These are phyloP conservation scores for Criorhina ranunculi DNA, from an alignment of 2,888 invertebrate genomes.

Conservation along the genomic window DNA sequence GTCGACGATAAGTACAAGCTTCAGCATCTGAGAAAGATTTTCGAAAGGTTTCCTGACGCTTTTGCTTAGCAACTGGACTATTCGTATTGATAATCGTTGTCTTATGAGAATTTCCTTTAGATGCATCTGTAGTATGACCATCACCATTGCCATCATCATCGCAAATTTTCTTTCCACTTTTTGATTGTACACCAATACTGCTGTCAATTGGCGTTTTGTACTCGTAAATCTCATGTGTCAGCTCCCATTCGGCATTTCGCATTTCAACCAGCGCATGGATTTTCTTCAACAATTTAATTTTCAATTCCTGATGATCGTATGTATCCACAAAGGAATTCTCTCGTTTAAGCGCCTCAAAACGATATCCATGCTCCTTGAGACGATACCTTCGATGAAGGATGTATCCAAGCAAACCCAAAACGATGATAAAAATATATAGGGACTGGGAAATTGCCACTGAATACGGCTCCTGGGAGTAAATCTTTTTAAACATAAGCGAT, in stretches of 20 bases:
- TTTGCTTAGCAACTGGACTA: slow-evolving; percentile 1
- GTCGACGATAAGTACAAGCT: neutral
- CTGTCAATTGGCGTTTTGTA: neutral
- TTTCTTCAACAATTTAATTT: slow-evolving; percentile 13
- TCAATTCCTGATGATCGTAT: slow-evolving; percentile 38
- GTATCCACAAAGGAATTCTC: slow-evolving; percentile 26
- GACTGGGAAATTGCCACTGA: slow-evolving; percentile 17
- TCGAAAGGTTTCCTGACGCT: slow-evolving; percentile 2
- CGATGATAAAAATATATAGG: neutral
- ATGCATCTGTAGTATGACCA: neutral
- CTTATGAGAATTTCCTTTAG: neutral
- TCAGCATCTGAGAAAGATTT: slow-evolving; percentile 23
- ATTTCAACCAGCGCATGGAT: slow-evolving; percentile 21
- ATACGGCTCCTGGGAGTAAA: slow-evolving; percentile 40
- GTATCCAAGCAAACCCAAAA: slow-evolving; percentile 1
- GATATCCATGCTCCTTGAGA: neutral
- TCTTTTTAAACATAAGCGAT: slow-evolving; percentile 67
- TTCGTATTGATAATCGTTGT: too few species aligned
- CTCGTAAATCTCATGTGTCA: neutral
- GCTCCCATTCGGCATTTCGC: slow-evolving; percentile 25
- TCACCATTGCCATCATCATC: too few species aligned
- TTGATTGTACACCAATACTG: neutral
- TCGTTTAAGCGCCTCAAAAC: neutral
- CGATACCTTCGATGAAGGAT: slow-evolving; percentile 23
- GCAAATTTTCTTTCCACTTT: neutral